Conservation (phyloP, 2,797 vertebrate species). For the Chromis chromis region DNA sequence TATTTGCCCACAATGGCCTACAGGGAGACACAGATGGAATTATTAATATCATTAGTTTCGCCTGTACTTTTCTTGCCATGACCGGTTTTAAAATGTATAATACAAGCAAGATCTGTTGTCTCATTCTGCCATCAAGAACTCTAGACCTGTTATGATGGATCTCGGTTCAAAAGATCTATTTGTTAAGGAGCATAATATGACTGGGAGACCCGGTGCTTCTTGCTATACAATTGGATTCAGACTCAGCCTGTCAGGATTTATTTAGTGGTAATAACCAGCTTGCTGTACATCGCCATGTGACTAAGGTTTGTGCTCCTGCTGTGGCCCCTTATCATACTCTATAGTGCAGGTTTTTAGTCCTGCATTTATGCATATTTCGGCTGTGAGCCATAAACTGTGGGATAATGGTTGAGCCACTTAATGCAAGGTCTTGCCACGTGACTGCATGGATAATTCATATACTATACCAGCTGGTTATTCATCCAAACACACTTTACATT, state of each 20-base stretch:
- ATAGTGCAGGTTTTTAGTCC: conserved; percentile 29
- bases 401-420: conserved; percentile 1
- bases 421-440: conserved; percentile 8
- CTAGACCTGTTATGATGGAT: conserved; percentile 9
- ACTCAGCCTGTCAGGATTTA: conserved; percentile 44
- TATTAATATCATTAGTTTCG: conserved; percentile 17
- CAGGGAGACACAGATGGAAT: conserved; percentile 19
- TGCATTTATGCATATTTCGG: conserved; percentile 29
- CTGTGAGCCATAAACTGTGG: conserved; percentile 19
- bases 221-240: conserved; percentile 36
- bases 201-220: conserved; percentile 34
- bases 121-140: neutral
- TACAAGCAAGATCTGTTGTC: neutral
- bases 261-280: conserved; percentile 47
- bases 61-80: neutral
- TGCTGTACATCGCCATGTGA: conserved; percentile 41
- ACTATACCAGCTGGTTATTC: neutral
- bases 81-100: conserved; percentile 8
- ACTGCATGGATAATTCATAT: neutral
- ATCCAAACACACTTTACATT: neutral
- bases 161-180: conserved; percentile 9
- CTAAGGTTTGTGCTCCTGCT: conserved; percentile 29
- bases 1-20: conserved; percentile 10
- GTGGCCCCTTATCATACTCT: conserved; percentile 25
- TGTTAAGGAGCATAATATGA: conserved; percentile 29